These are phyloP conservation scores for Myotis brandtii DNA, from an alignment of 2,113 vertebrate genomes.

Conservation along the genomic window DNA sequence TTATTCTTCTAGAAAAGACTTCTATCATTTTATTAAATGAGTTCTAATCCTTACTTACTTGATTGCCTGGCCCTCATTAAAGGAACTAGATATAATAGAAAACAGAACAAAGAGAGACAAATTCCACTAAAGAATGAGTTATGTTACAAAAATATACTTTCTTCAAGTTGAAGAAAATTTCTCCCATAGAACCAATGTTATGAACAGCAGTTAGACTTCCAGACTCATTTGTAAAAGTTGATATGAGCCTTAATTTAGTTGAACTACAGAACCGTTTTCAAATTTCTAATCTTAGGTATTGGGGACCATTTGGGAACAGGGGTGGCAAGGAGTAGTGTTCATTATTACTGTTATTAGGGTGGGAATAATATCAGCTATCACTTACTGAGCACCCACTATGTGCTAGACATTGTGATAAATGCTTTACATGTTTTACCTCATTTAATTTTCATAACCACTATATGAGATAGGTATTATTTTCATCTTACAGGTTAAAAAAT, in stretches of 20 bases:
- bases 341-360: neutral
- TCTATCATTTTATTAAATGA: slow-evolving; percentile 22
- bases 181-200: neutral
- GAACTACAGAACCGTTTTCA: neutral
- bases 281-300: neutral
- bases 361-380: neutral
- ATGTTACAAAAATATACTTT: slow-evolving; percentile 37
- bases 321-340: neutral
- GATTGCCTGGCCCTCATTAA: neutral
- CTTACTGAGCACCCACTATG: neutral
- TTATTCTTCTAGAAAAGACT: neutral
- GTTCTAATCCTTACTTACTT: slow-evolving; percentile 10
- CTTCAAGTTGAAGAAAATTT: slow-evolving; percentile 37
- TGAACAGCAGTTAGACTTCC: neutral
- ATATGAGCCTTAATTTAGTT: neutral
- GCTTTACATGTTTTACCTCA: neutral
- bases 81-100: neutral
- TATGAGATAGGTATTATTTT: neutral
- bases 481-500: neutral
- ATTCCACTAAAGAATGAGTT: neutral
- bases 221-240: neutral
- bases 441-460: neutral
- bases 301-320: neutral
- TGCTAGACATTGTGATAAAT: neutral
- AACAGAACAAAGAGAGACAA: neutral